Evolutionary conservation across 2,797 vertebrate species (phyloP).

Genomic region (Scyliorhinus canicula): DNA sequence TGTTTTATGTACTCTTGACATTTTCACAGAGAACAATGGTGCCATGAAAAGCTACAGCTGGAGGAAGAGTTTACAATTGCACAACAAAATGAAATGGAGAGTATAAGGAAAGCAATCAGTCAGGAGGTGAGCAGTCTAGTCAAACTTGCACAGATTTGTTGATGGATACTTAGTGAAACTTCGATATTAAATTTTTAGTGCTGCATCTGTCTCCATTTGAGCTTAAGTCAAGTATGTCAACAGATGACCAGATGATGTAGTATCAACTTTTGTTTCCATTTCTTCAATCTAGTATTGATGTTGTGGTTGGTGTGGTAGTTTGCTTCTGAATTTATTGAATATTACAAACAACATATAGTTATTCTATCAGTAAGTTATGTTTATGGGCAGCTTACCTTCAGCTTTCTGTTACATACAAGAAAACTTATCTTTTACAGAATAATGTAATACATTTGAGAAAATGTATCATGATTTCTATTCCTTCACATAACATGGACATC

Average conservation of each 20-base stretch:
- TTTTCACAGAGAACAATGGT: conserved; percentile 28
- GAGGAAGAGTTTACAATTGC: not conserved
- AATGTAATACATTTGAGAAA: not conserved
- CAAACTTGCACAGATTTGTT: not conserved
- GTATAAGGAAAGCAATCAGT: not conserved
- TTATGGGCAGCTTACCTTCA: not conserved
- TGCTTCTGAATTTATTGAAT: not conserved
- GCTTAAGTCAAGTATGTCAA: not conserved
- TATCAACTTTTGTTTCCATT: not conserved
- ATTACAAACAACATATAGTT: not conserved
- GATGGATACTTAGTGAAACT: not conserved
- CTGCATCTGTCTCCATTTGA: not conserved
- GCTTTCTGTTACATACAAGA: not conserved
- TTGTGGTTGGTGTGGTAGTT: not conserved
- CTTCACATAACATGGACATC: too few relatives aligned
- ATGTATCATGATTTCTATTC: not conserved
- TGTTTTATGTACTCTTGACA: not conserved
- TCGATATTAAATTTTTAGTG: not conserved
- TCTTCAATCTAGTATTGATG: not conserved
- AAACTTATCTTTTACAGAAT: not conserved
- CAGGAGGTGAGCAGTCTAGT: conserved; percentile 12
- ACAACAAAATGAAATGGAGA: conserved; percentile 10
- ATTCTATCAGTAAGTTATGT: not conserved
- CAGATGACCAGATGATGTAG: not conserved
- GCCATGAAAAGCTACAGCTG: conserved; percentile 9